These are phyloP conservation scores for Bucco capensis DNA, from an alignment of 2,113 vertebrate species.

Conservation along the genomic window DNA sequence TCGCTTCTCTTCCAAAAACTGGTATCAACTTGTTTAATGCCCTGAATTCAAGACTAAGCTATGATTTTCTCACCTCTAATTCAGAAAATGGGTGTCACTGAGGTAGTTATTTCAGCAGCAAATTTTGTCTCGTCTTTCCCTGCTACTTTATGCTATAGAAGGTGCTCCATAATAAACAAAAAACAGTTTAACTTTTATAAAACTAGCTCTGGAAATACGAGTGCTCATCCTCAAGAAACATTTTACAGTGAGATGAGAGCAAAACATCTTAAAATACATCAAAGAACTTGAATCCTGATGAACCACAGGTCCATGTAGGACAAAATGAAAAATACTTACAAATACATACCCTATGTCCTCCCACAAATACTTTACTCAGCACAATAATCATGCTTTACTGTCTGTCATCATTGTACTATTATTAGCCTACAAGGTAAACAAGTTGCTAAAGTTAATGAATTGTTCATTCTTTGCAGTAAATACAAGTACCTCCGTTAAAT, in stretches of 20 bases:
- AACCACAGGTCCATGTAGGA: not conserved
- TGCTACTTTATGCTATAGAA: not conserved
- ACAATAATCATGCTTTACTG: not conserved
- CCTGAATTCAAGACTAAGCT: not conserved
- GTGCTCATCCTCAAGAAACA: not conserved
- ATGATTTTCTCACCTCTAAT: not conserved
- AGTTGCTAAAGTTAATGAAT: not conserved
- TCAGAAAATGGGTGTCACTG: not conserved
- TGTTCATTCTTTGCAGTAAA: not conserved
- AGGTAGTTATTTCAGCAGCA: not conserved
- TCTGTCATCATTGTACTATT: not conserved
- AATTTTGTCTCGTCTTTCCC: not conserved
- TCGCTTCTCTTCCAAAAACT: not conserved
- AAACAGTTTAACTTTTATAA: not conserved
- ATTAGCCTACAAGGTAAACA: not conserved
- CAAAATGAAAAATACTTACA: not conserved
- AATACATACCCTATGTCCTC: not conserved
- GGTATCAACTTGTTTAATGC: not conserved
- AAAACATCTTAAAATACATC: not conserved
- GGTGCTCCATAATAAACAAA: not conserved
- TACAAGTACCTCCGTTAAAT: slow-evolving; percentile 85
- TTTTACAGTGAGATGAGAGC: not conserved
- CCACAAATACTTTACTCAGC: not conserved
- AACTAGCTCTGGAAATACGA: not conserved
- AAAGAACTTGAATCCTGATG: not conserved